A percentile compares a stretch with the other conserved stretches of the same genome.
phyloP scores from a whole-genome alignment of 2,113 vertebrate species.

The Peromyscus polionotus region DNA sequence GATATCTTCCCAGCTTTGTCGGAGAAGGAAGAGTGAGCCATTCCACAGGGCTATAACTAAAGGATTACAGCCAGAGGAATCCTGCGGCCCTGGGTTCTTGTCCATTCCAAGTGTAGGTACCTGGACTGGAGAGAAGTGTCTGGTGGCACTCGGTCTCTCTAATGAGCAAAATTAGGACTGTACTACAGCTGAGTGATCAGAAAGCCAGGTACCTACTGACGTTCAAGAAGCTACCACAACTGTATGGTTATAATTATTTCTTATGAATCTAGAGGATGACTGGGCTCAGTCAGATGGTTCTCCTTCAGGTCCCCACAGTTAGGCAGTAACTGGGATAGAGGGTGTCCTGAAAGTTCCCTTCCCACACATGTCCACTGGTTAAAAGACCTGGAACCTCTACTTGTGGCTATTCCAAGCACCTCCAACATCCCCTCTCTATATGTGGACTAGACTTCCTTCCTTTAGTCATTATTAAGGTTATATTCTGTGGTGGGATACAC shows the following conservation, averaged over 20 bases:
- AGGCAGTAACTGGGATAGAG: not conserved
- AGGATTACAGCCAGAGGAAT: not conserved
- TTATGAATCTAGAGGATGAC: not conserved
- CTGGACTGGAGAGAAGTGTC: rapidly evolving
- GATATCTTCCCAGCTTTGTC: slow-evolving; percentile 55
- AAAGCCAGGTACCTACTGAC: not conserved
- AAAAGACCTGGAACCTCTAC: not conserved
- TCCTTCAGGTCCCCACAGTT: not conserved
- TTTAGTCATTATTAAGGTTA: not conserved
- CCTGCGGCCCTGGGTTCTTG: not conserved
- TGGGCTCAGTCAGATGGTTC: not conserved
- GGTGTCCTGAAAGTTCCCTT: not conserved
- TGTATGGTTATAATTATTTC: not conserved
- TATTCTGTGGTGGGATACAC: not conserved
- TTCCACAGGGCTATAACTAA: not conserved
- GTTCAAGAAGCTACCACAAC: not conserved
- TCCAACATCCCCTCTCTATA: not conserved
- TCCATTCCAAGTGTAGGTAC: not conserved
- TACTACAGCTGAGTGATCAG: not conserved
- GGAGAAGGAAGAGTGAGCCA: slow-evolving; percentile 58
- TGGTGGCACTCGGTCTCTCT: not conserved
- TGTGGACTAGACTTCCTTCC: not conserved
- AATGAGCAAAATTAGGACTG: not conserved
- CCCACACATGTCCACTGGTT: not conserved
- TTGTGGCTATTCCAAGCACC: not conserved